Percentiles rank a stretch among this genome's conserved stretches.
These are phyloP conservation scores for Griposia aprilina DNA, from an alignment of 2,888 invertebrate genomes.

Conservation along the genomic window DNA sequence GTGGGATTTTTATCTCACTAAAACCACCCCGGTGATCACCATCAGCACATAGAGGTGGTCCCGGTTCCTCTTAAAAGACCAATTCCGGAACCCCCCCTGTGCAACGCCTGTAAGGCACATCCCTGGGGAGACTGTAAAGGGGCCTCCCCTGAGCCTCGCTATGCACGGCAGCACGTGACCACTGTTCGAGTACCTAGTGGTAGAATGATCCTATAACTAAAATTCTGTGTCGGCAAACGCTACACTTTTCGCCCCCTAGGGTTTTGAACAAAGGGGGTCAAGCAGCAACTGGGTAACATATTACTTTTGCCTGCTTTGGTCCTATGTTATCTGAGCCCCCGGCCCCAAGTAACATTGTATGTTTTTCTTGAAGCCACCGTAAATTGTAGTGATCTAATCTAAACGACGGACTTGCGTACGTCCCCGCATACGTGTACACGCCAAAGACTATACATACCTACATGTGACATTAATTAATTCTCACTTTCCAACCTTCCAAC, in stretches of 20 bases:
- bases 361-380: neutral
- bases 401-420: neutral
- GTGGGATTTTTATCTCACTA: too few species aligned
- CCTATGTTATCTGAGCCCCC: neutral
- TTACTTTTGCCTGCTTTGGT: neutral
- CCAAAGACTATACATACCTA: neutral
- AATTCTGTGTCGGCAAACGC: neutral
- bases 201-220: neutral
- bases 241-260: neutral
- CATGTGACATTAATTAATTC: neutral
- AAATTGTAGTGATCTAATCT: neutral
- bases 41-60: too few species aligned
- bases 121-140: too few species aligned
- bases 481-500: neutral
- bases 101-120: too few species aligned
- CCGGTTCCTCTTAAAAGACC: too few species aligned
- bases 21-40: too few species aligned
- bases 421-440: neutral
- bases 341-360: neutral
- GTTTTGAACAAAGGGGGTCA: neutral
- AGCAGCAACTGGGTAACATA: neutral
- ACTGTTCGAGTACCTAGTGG: neutral
- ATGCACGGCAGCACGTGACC: too few species aligned
- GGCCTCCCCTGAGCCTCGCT: too few species aligned
- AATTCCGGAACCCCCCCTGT: too few species aligned